Evolutionary conservation across 2,797 vertebrate species (phyloP).

Genomic region (Malurus leucopterus): DNA sequence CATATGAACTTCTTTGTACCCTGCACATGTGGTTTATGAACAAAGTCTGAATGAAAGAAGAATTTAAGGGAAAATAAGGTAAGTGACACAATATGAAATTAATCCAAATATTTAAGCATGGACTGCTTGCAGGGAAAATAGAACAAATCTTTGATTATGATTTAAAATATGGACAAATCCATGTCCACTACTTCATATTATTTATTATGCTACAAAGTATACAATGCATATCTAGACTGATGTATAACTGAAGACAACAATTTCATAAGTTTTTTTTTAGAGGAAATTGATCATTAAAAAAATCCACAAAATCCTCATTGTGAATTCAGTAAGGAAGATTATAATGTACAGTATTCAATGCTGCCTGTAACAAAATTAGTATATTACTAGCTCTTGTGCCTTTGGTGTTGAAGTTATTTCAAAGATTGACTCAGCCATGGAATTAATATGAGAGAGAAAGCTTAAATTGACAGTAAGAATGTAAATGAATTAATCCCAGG

Average conservation of each 20-base stretch:
- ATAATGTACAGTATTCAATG: not conserved
- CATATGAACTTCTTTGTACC: not conserved
- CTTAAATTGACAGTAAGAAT: not conserved
- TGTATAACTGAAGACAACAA: not conserved
- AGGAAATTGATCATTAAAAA: not conserved
- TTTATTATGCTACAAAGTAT: not conserved
- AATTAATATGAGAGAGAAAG: not conserved
- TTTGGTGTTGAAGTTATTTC: not conserved
- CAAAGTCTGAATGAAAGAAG: not conserved
- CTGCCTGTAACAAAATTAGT: not conserved
- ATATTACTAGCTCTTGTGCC: not conserved
- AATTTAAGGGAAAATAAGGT: conserved; percentile 43
- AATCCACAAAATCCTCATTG: not conserved
- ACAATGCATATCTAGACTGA: not conserved
- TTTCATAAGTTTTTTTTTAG: not conserved
- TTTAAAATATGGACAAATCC: not conserved
- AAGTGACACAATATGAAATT: not conserved
- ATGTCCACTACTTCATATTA: not conserved
- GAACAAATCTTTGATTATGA: not conserved
- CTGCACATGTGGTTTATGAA: not conserved
- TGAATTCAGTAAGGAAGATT: not conserved
- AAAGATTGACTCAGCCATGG: not conserved
- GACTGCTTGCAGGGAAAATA: not conserved
- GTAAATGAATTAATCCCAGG: not conserved
- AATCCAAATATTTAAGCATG: not conserved